These are phyloP conservation scores for Hyperopisus bebe DNA, from an alignment of 2,113 vertebrate species.

Conservation along the genomic window DNA sequence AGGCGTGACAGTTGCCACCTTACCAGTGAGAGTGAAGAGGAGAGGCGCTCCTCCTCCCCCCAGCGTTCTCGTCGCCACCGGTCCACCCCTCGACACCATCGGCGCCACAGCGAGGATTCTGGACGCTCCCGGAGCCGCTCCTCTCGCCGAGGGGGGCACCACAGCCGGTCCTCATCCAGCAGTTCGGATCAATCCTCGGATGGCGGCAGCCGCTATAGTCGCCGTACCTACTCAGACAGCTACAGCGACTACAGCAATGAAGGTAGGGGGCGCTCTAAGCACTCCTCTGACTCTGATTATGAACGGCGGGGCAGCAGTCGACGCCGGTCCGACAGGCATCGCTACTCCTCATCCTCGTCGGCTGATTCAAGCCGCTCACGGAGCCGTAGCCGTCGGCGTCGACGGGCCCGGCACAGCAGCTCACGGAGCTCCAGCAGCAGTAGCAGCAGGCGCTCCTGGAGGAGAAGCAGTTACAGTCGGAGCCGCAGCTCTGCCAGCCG, in stretches of 20 bases:
- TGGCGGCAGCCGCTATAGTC: constrained; percentile 76
- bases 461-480: constrained; percentile 84
- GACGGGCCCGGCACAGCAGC: constrained; percentile 62
- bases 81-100: constrained; percentile 66
- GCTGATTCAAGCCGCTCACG: constrained; percentile 76
- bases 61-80: constrained; percentile 62
- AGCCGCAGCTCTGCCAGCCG: constrained; percentile 81
- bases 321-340: constrained; percentile 70
- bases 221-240: constrained; percentile 82
- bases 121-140: constrained; percentile 78
- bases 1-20: constrained; percentile 38
- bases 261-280: constrained; percentile 64
- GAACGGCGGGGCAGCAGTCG: constrained; percentile 63
- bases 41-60: constrained; percentile 63
- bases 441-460: constrained; percentile 80
- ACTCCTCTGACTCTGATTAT: constrained; percentile 80
- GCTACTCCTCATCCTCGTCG: constrained; percentile 60
- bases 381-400: constrained; percentile 73
- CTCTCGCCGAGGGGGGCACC: constrained; percentile 58
- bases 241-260: constrained; percentile 85
- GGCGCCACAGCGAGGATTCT: constrained; percentile 80
- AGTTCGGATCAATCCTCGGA: constrained; percentile 84
- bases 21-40: constrained; percentile 82
- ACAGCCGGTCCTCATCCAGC: constrained; percentile 77
- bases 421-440: constrained; percentile 68